These are phyloP conservation scores for Macquaria ambigua DNA, from an alignment of 2,113 vertebrate species.

Conservation along the genomic window DNA sequence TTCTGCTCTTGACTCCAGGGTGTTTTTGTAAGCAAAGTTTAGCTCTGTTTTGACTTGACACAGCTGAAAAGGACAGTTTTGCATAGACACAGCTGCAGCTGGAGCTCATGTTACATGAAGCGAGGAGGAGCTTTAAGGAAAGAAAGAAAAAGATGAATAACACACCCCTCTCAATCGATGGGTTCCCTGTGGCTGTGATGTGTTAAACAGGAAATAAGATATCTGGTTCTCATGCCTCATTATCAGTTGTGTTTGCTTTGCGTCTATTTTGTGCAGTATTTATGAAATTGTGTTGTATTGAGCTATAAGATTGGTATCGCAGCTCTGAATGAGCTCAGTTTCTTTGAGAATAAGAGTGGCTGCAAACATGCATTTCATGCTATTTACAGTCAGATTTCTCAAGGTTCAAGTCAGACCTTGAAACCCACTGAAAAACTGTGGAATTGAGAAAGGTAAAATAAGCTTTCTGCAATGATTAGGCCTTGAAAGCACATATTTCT, in stretches of 20 bases:
- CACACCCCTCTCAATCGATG: background rate
- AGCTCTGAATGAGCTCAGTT: background rate
- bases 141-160: background rate
- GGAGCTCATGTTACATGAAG: slow-evolving; percentile 52
- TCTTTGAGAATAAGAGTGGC: background rate
- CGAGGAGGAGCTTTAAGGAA: slow-evolving; percentile 25
- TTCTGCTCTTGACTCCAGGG: background rate
- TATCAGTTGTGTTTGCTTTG: background rate
- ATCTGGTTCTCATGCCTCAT: background rate
- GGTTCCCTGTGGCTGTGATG: no score
- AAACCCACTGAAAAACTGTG: background rate
- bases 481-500: background rate
- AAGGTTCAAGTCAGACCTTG: background rate
- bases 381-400: background rate
- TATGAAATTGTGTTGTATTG: background rate
- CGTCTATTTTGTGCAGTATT: background rate
- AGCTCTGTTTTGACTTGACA: slow-evolving; percentile 60
- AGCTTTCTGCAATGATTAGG: background rate
- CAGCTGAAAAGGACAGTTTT: slow-evolving; percentile 33
- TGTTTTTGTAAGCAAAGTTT: slow-evolving; percentile 36
- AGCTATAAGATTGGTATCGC: background rate
- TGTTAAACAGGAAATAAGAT: slow-evolving; percentile 40
- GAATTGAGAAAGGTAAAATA: background rate
- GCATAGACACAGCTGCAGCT: slow-evolving; percentile 29
- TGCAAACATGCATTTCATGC: background rate